Base-by-base conservation (phyloP, 2,113 vertebrate genomes). In the Lasiurus cinereus region DNA sequence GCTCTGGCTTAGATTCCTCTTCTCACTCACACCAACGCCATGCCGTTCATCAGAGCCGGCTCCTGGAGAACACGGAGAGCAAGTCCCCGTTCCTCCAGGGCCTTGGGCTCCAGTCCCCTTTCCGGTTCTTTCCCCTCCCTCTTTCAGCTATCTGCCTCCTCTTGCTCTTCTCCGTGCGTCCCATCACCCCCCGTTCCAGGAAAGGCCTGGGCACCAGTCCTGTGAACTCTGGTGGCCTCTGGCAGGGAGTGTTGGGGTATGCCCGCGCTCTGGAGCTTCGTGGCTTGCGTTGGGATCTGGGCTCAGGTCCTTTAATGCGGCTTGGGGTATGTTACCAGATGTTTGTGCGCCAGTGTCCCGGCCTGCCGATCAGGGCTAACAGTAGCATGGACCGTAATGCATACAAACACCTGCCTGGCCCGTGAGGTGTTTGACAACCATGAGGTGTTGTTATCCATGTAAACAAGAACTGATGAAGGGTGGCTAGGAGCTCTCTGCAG, bases 1-100 rank as follows among this genome's bases (percentile, higher is more conserved):
- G 6, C 4, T 6, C 64, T 27, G 39, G 13, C 79, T 48, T 22
- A 5, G 29, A 46, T 43, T 66, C 31, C 70, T 74, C 5, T 19
- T 19, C 19, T 69, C 12, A 11, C 24, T 52, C 31, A 9, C 9
- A 22, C 5, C 29, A 12, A 8, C 29, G 14, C 31, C 4, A 5
- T 16, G 19, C 9, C 39, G 5, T n/a, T 64, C 6, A 0, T 29
- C 72, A 64, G 6, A 83, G 31, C 67, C n/a, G 59, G 33, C 11
- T 64, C 56, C 59, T 50, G 19, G 78, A 67, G 62, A 31, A 31
- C 33, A 9, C 0, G 7, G 14, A 78, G 82, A 50, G 9, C 4
- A 9, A 36, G n/a, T 29, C 13, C 27, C 9, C 2, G 46, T 14
- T 78, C 13, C 43, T 33, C 52, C 48, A n/a, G 59, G 91, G 39